A percentile compares a stretch with the other conserved stretches of the same genome.
Conservation (phyloP, 2,888 invertebrate genomes). For the Chamaedrilus cognettii region DNA sequence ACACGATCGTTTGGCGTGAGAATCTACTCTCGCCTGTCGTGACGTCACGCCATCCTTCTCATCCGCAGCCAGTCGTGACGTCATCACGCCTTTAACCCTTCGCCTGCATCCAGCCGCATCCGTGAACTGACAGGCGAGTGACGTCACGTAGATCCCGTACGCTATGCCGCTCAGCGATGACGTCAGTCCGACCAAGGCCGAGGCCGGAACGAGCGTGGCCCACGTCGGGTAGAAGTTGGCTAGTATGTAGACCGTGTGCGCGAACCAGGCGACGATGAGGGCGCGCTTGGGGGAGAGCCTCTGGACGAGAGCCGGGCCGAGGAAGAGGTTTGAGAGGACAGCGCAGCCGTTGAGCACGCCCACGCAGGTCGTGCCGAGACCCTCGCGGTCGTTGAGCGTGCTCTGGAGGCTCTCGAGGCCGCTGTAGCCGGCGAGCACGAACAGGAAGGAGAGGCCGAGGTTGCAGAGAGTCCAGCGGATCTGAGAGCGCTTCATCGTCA, state of each 20-base stretch:
- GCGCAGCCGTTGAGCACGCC: not conserved
- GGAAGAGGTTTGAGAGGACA: not conserved
- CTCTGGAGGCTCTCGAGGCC: not conserved
- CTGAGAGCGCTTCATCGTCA: not conserved
- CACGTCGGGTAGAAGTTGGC: slow-evolving; percentile 85
- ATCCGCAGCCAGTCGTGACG: not conserved
- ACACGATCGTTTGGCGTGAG: not conserved
- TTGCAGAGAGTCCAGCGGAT: not conserved
- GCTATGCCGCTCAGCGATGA: slow-evolving; percentile 97
- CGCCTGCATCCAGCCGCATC: not conserved
- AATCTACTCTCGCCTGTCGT: not conserved
- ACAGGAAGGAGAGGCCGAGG: not conserved
- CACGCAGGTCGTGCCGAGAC: not conserved
- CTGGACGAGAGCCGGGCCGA: not conserved
- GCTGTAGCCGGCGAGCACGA: not conserved
- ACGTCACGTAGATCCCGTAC: slow-evolving; percentile 78
- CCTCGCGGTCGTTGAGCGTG: not conserved
- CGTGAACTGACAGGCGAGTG: not conserved
- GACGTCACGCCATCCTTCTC: not conserved
- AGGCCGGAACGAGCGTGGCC: slow-evolving; percentile 72
- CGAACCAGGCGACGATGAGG: slow-evolving; percentile 84
- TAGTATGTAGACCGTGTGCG: slow-evolving; percentile 89
- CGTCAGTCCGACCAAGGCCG: slow-evolving; percentile 84
- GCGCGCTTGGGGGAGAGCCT: slow-evolving; percentile 75
- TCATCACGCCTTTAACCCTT: not conserved